These are phyloP conservation scores for Pseudomyrmex concolor DNA, from an alignment of 1,140 invertebrate genomes.

Conservation along the genomic window DNA sequence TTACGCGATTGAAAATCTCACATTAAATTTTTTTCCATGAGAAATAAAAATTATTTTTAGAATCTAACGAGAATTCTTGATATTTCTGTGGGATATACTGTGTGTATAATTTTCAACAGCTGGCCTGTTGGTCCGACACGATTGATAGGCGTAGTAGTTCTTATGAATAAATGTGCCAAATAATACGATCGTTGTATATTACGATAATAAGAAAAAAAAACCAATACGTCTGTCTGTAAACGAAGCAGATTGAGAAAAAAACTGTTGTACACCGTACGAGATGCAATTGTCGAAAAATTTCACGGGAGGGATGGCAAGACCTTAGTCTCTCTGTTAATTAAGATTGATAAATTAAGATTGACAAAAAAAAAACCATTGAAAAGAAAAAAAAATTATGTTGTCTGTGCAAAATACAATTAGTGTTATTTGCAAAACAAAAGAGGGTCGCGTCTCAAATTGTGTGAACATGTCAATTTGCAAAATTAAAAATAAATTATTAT, in stretches of 20 bases:
- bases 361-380: too few species aligned
- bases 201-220: not conserved
- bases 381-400: not conserved
- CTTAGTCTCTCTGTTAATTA: not conserved
- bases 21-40: not conserved
- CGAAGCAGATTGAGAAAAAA: not conserved
- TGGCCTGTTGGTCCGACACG: constrained; percentile 45
- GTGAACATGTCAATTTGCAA: constrained; percentile 58
- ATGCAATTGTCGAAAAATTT: constrained; percentile 12
- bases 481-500: constrained; percentile 65
- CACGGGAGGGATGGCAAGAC: not conserved
- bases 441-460: constrained; percentile 43
- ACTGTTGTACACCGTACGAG: not conserved
- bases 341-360: too few species aligned
- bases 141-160: constrained; percentile 51
- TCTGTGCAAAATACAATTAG: constrained; percentile 19
- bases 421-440: constrained; percentile 10
- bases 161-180: constrained; percentile 74
- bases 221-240: not conserved
- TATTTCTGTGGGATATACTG: too few species aligned
- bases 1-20: too few species aligned
- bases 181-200: constrained; percentile 63
- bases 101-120: constrained; percentile 29
- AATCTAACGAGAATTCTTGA: too few species aligned
- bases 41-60: not conserved